Conservation (phyloP, 2,888 invertebrate species). For the Epirrhoe tristata region DNA sequence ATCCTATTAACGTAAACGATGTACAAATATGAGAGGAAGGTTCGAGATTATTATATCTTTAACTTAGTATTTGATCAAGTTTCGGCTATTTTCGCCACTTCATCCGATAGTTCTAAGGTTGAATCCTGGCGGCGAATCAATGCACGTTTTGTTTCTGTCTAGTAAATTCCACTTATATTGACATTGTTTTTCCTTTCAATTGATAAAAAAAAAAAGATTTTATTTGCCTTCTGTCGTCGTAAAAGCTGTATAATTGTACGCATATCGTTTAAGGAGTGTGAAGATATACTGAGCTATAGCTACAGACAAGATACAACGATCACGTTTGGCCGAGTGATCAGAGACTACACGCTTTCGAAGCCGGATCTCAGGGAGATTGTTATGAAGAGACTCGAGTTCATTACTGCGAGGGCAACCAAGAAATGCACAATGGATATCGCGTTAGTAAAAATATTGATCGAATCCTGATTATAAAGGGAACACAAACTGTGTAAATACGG, state of each 20-base stretch:
- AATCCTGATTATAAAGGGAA: too few relatives aligned
- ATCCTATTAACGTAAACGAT: background rate
- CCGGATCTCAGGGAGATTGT: constrained; percentile 53
- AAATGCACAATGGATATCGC: constrained; percentile 56
- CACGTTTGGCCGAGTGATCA: constrained; percentile 51
- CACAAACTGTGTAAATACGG: too few relatives aligned
- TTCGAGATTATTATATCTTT: too few relatives aligned
- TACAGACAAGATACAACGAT: constrained; percentile 48
- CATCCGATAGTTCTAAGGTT: too few relatives aligned
- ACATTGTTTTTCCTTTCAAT: too few relatives aligned
- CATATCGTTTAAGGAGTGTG: constrained; percentile 5
- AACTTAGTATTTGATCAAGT: too few relatives aligned
- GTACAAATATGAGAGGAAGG: background rate
- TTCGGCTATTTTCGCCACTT: too few relatives aligned
- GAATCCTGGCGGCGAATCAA: too few relatives aligned
- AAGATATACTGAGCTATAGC: constrained; percentile 13
- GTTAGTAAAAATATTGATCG: constrained; percentile 41
- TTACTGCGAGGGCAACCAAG: constrained; percentile 52
- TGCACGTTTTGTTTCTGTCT: too few relatives aligned
- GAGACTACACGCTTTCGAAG: constrained; percentile 32
- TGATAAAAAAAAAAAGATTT: too few relatives aligned
- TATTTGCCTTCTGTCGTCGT: too few relatives aligned
- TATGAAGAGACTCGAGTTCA: constrained; percentile 53
- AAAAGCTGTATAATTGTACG: background rate
- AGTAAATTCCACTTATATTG: too few relatives aligned